Conservation (phyloP, 2,797 vertebrate genomes). For the Oryzias dopingdopingensis region DNA sequence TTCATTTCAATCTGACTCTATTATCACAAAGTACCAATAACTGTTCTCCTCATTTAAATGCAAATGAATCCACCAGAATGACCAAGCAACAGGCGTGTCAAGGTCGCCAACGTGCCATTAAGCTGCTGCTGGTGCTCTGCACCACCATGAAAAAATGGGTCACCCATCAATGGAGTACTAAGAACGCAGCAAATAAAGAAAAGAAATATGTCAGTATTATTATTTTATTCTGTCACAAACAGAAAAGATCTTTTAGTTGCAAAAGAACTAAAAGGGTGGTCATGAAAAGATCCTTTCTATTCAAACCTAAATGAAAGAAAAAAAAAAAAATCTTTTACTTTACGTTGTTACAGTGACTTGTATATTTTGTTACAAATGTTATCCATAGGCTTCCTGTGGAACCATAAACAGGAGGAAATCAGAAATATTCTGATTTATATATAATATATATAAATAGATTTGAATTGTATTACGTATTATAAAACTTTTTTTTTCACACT, state of each 20-base stretch:
- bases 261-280: not conserved
- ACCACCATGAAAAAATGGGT: not conserved
- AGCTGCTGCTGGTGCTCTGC: slow-evolving; percentile 10
- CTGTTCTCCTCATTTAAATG: slow-evolving; percentile 35
- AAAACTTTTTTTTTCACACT: too few relatives aligned
- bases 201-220: not conserved
- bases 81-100: slow-evolving; percentile 19
- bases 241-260: not conserved
- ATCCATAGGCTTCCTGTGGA: not conserved
- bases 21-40: slow-evolving; percentile 24
- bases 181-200: not conserved
- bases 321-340: not conserved
- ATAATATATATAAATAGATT: too few relatives aligned
- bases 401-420: not conserved
- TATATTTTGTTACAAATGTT: too few relatives aligned
- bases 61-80: slow-evolving; percentile 31
- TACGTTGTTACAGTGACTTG: too few relatives aligned
- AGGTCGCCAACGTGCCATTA: slow-evolving; percentile 18
- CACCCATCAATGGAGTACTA: not conserved
- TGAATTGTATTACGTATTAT: too few relatives aligned
- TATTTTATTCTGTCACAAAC: not conserved
- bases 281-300: slow-evolving; percentile 3
- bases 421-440: too few relatives aligned
- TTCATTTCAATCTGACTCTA: slow-evolving; percentile 11
- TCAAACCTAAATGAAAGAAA: slow-evolving; percentile 9